A percentile compares a stretch with the other conserved stretches of the same genome.
These are phyloP conservation scores for Phaedon cochleariae DNA, from an alignment of 2,888 invertebrate genomes.

Conservation along the genomic window DNA sequence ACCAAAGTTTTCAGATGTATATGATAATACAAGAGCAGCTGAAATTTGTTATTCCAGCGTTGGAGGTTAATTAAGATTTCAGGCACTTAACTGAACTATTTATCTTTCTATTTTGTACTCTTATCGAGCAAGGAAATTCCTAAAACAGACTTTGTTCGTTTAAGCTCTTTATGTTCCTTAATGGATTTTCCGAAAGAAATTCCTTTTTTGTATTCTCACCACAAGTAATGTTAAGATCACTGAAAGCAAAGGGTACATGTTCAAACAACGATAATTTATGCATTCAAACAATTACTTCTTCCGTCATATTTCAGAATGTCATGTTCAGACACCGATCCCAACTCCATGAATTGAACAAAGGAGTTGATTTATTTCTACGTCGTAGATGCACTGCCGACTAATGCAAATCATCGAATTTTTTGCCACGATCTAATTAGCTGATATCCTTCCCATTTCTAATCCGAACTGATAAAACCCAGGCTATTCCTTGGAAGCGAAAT, in stretches of 20 bases:
- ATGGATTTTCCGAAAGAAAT: not conserved
- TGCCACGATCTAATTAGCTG: not conserved
- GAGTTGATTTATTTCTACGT: not conserved
- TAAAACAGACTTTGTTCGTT: not conserved
- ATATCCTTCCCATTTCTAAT: not conserved
- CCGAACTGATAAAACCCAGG: not conserved
- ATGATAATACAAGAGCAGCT: not conserved
- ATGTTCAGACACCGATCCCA: not conserved
- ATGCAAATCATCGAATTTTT: not conserved
- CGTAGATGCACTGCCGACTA: not conserved
- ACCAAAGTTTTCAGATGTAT: not conserved
- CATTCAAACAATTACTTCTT: constrained; percentile 1
- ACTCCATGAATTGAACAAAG: not conserved
- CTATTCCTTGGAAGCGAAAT: not conserved
- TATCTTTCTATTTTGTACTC: not conserved
- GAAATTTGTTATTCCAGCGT: not conserved
- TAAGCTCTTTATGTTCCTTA: not conserved
- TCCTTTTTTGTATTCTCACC: not conserved
- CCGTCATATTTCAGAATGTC: not conserved
- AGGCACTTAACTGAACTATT: not conserved
- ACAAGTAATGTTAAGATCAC: not conserved
- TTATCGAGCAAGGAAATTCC: not conserved
- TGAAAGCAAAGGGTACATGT: not conserved
- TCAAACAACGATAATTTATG: not conserved
- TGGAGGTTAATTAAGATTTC: not conserved